phyloP scores from a whole-genome alignment of 53 echinoderm and acorn worm genomes.

The Holothuria leucospilota region DNA sequence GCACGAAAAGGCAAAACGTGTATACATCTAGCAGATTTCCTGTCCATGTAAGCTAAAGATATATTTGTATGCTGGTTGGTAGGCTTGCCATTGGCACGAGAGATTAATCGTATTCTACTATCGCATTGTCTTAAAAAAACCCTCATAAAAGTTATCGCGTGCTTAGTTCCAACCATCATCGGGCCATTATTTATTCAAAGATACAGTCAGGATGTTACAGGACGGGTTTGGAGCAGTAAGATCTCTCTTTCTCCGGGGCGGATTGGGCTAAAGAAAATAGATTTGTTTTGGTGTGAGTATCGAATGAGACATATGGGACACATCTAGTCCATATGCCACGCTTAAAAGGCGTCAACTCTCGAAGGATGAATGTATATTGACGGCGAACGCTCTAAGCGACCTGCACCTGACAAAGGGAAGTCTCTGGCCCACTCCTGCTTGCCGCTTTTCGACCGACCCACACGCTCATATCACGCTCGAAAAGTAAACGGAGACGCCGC shows the following conservation, averaged over 20 bases:
- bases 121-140: constrained; percentile 57
- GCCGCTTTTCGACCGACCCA: constrained; percentile 73
- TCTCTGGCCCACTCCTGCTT: constrained; percentile 70
- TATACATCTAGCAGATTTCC: constrained; percentile 6
- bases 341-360: constrained; percentile 72
- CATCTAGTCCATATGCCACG: constrained; percentile 87
- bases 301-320: constrained; percentile 95
- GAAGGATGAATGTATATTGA: constrained; percentile 61
- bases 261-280: constrained; percentile 45
- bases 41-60: constrained; percentile 3
- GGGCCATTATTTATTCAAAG: constrained; percentile 90
- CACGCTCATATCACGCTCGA: constrained; percentile 89
- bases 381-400: constrained; percentile 66
- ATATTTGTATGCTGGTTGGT: not conserved
- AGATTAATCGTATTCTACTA: constrained; percentile 16
- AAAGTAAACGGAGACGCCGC: constrained; percentile 98
- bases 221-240: constrained; percentile 2
- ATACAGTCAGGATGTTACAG: constrained; percentile 46
- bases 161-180: constrained; percentile 74
- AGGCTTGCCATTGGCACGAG: constrained; percentile 6
- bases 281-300: constrained; percentile 67
- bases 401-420: constrained; percentile 75
- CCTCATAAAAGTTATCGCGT: constrained; percentile 83
- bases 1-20: not conserved
- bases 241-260: constrained; percentile 24